Conservation (phyloP, 2,888 invertebrate species). For the Polymixis lichenea region DNA sequence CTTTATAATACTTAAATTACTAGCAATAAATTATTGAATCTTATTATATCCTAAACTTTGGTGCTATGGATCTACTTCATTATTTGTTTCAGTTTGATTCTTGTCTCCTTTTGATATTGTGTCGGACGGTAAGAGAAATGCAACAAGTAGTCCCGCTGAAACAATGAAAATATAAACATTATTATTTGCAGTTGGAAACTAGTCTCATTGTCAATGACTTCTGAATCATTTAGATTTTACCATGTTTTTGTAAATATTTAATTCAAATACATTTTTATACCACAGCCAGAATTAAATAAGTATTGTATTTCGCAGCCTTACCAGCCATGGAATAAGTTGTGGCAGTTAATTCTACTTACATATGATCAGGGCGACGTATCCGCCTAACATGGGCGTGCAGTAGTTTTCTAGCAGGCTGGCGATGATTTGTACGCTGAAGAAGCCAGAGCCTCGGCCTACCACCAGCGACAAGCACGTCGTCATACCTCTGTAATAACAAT, state of each 20-base stretch:
- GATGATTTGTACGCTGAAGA: constrained; percentile 84
- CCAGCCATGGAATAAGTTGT: not conserved
- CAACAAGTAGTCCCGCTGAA: constrained; percentile 81
- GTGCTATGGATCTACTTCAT: constrained; percentile 1
- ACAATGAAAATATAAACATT: constrained; percentile 42
- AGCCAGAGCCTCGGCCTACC: constrained; percentile 83
- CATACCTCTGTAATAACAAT: constrained; percentile 78
- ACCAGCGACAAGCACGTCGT: constrained; percentile 85
- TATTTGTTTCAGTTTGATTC: constrained; percentile 4
- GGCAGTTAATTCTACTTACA: constrained; percentile 71
- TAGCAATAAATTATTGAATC: not conserved
- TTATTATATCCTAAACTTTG: not conserved
- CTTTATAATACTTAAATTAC: not conserved
- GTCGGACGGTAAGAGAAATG: constrained; percentile 78
- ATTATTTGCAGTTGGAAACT: not conserved
- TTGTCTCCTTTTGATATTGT: constrained; percentile 23
- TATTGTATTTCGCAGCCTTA: not conserved
- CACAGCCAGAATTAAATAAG: not conserved
- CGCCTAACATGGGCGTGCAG: constrained; percentile 79
- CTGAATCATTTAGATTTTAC: not conserved
- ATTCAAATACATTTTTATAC: not conserved
- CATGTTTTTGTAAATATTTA: not conserved
- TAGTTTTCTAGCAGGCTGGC: constrained; percentile 75
- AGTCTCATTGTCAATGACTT: not conserved
- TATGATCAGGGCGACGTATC: constrained; percentile 76